These are phyloP conservation scores for Metacarcinus magister DNA, from an alignment of 2,888 invertebrate genomes.

Conservation along the genomic window DNA sequence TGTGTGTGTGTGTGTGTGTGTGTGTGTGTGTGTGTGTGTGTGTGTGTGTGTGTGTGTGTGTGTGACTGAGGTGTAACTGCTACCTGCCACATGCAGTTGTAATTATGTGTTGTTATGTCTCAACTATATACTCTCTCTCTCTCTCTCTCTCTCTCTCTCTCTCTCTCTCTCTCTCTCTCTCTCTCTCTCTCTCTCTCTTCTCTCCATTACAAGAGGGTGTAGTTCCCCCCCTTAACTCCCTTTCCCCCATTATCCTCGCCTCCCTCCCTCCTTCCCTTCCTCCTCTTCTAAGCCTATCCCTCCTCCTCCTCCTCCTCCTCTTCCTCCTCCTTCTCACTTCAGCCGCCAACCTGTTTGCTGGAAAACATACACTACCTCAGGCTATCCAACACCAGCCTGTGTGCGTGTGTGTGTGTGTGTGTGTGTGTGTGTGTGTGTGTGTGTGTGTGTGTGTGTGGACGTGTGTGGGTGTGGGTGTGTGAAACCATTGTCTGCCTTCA, in stretches of 20 bases:
- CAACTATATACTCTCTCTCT: background rate
- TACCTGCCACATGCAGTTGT: background rate
- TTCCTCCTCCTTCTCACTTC: background rate
- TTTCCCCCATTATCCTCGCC: background rate
- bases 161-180: conserved; percentile 60
- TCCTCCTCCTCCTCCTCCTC: background rate
- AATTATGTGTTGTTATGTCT: conserved; percentile 15
- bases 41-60: conserved; percentile 31
- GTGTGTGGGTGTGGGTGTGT: background rate
- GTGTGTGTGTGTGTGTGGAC: background rate
- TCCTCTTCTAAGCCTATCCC: background rate
- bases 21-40: conserved; percentile 45
- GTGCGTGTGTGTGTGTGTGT: conserved; percentile 34
- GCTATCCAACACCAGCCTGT: background rate
- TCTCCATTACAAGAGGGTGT: background rate
- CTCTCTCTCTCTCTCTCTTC: conserved; percentile 58
- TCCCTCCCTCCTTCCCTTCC: background rate
- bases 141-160: conserved; percentile 50
- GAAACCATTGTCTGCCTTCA: background rate
- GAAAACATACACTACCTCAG: conserved; percentile 35
- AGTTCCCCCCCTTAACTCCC: background rate
- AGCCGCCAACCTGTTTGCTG: conserved; percentile 36
- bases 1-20: too few species aligned
- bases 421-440: conserved; percentile 28
- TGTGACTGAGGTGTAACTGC: background rate